A percentile compares a stretch with the other conserved stretches of the same genome.
Conservation (phyloP, 2,113 vertebrate species). For the Microcebus griseorufus region DNA sequence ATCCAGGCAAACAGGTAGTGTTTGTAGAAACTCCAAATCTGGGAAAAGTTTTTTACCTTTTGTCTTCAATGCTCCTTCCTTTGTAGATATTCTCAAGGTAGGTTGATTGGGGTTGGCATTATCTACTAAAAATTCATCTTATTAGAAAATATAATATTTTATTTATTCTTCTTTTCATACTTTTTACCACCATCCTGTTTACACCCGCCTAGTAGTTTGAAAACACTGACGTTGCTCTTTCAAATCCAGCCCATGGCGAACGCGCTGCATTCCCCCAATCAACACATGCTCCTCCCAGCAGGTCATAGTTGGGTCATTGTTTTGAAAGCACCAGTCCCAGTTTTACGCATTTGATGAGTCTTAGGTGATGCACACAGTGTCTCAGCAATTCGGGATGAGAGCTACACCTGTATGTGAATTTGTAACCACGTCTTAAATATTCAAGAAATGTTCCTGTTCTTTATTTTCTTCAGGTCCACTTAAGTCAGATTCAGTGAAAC, state of each 20-base stretch:
- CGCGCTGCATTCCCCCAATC: neutral
- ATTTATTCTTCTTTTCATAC: neutral
- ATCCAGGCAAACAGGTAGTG: neutral
- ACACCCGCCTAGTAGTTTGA: neutral
- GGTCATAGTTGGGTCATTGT: neutral
- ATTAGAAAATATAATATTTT: neutral
- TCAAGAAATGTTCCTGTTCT: neutral
- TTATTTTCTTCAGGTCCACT: neutral
- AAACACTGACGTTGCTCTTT: neutral
- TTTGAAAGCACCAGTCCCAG: neutral
- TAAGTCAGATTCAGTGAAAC: neutral
- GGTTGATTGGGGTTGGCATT: neutral
- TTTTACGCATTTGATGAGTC: accelerated
- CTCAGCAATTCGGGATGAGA: neutral
- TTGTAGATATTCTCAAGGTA: neutral
- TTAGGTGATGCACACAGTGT: neutral
- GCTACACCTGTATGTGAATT: neutral
- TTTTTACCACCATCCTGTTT: neutral
- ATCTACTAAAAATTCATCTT: neutral
- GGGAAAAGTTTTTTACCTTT: neutral
- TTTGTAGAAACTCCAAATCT: neutral
- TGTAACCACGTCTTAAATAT: neutral
- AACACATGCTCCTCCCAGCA: neutral
- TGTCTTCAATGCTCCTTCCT: neutral
- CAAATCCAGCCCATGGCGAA: neutral